Conservation (phyloP, 2,888 invertebrate genomes). For the Chrysomela aeneicollis region DNA sequence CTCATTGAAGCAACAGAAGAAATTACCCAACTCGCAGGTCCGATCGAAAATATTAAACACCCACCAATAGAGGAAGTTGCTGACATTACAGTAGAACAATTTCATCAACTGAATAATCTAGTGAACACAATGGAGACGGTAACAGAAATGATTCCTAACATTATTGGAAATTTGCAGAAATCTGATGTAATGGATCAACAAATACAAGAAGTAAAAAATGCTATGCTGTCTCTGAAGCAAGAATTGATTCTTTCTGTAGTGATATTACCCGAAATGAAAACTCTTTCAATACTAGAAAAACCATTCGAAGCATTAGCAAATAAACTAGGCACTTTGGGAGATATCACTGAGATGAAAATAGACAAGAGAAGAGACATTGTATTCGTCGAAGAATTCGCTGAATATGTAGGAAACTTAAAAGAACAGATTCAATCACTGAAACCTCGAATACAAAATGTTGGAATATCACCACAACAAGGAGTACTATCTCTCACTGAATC, state of each 20-base stretch:
- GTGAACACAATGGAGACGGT: too few species aligned
- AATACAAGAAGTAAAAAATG: conserved; percentile 33
- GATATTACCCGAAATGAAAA: conserved; percentile 5
- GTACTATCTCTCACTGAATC: conserved; percentile 36
- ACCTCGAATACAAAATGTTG: conserved; percentile 29
- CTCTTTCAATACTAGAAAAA: conserved; percentile 16
- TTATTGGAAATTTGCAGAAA: not conserved
- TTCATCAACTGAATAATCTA: too few species aligned
- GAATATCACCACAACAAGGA: conserved; percentile 31
- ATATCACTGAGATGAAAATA: not conserved
- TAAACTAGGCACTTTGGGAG: conserved; percentile 23
- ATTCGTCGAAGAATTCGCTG: conserved; percentile 13
- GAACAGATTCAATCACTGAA: conserved; percentile 33
- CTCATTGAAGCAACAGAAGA: not conserved
- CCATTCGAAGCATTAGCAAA: conserved; percentile 24
- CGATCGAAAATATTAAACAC: too few species aligned
- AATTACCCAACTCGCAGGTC: not conserved
- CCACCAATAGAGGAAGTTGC: too few species aligned
- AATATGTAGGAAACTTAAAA: conserved; percentile 23
- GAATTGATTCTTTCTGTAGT: conserved; percentile 2
- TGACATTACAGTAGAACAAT: too few species aligned
- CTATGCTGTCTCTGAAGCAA: conserved; percentile 19
- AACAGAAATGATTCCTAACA: too few species aligned
- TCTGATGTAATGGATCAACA: conserved; percentile 24
- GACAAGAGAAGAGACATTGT: conserved; percentile 25